These are phyloP conservation scores for Graptemys geographica DNA, from an alignment of 2,797 vertebrate genomes.

Conservation along the genomic window DNA sequence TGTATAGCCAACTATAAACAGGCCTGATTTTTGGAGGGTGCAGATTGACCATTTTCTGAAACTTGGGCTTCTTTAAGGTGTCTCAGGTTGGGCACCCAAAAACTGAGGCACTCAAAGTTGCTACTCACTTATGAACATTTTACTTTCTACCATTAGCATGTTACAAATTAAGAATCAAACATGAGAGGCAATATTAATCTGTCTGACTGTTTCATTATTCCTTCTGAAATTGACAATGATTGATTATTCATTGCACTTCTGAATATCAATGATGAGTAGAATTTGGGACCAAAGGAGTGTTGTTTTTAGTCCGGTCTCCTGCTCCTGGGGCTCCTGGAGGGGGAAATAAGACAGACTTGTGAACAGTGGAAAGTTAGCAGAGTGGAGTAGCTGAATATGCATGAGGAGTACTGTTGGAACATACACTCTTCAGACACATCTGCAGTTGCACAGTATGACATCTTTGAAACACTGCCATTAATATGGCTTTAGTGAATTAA, in stretches of 20 bases:
- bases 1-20: background rate
- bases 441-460: background rate
- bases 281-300: background rate
- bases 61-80: background rate
- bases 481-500: background rate
- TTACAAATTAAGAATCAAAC: background rate
- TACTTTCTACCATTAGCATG: background rate
- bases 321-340: background rate
- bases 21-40: background rate
- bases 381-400: background rate
- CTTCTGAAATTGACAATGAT: background rate
- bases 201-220: background rate
- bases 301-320: background rate
- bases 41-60: background rate
- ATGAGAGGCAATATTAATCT: background rate
- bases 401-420: background rate
- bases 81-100: background rate
- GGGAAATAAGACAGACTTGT: background rate
- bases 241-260: background rate
- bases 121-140: background rate
- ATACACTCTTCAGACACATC: background rate
- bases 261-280: background rate
- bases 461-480: background rate
- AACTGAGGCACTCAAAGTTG: background rate
- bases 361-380: background rate